Evolutionary conservation across 1,140 invertebrate genomes (phyloP), one percentile per base, ranked within the genome.

Genomic region (Neotoxoptera formosana): DNA sequence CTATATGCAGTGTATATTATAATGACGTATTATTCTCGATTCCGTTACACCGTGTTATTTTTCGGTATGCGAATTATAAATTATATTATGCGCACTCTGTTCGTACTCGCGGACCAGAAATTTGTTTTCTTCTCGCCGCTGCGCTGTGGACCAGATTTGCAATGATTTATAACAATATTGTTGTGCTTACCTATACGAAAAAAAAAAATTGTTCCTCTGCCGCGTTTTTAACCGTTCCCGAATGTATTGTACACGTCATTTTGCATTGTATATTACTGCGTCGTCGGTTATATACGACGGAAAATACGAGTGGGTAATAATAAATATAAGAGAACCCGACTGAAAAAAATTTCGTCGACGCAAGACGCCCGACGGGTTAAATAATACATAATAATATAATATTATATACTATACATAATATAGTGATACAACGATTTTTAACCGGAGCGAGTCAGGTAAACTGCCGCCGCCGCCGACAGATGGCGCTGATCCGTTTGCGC

Each of bases 391-490:
- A 60, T 30, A 30, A 60, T 56, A 60, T n/a, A n/a, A n/a, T n/a
- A n/a, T n/a, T n/a, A n/a, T n/a, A n/a, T n/a, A n/a, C n/a, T n/a
- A n/a, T n/a, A n/a, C n/a, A n/a, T 60, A 60, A 30, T 60, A n/a
- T 76, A n/a, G n/a, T 34, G 60, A 76, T 76, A n/a, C 60, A 76
- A 76, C 60, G 60, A 17, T 76, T 76, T 76, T 76, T n/a, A 76
- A 76, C 30, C 60, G 14, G 14, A 34, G 60, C 76, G 20, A 21
- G 76, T 47, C 47, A 51, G 86, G 84, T 86, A 86, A n/a, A 48
- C 86, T 34, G n/a, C 60, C 30, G 36, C 21, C 30, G 25, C 89
- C 53, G 89, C 30, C 89, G 89, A 90, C 25, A 90, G 89, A 90
- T 67, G 36, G 89, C 89, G 89, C n/a, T 56, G 45, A 34, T 11